Conservation (phyloP, 2,797 vertebrate genomes). For the Parotocinclus haroldoi region DNA sequence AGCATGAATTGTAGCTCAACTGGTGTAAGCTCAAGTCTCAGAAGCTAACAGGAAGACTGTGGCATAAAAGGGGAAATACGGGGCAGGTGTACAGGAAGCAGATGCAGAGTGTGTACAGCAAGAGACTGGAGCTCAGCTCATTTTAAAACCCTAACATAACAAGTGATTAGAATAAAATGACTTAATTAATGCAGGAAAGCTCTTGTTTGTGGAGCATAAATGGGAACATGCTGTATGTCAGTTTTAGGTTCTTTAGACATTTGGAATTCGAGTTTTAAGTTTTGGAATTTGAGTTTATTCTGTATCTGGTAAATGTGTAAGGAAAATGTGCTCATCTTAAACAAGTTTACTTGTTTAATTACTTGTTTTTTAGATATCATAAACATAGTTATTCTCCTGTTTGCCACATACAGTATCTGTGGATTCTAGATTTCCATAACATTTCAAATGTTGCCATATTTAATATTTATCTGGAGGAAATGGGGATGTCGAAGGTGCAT, state of each 20-base stretch:
- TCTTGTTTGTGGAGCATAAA: slow-evolving; percentile 11
- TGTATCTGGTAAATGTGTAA: background rate
- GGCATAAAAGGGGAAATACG: slow-evolving; percentile 18
- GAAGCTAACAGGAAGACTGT: slow-evolving; percentile 16
- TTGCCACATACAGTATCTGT: background rate
- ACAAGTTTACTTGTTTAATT: no score
- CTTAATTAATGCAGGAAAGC: slow-evolving; percentile 5
- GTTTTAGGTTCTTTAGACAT: background rate
- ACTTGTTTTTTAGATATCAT: no score
- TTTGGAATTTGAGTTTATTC: slow-evolving; percentile 18
- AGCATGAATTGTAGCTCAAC: background rate
- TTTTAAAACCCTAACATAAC: slow-evolving; percentile 20
- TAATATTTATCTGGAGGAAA: background rate
- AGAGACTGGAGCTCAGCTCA: slow-evolving; percentile 12
- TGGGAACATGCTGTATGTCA: background rate
- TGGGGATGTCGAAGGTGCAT: no score
- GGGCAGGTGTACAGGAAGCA: slow-evolving; percentile 42
- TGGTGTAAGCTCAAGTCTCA: background rate
- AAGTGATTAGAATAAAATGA: slow-evolving; percentile 17
- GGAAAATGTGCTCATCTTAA: background rate
- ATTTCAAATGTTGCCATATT: background rate
- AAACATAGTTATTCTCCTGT: background rate
- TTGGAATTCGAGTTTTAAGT: slow-evolving; percentile 8
- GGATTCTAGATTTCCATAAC: background rate
- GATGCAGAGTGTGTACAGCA: background rate